These are phyloP conservation scores for Coluber constrictor DNA, from an alignment of 2,797 vertebrate species.

Conservation along the genomic window DNA sequence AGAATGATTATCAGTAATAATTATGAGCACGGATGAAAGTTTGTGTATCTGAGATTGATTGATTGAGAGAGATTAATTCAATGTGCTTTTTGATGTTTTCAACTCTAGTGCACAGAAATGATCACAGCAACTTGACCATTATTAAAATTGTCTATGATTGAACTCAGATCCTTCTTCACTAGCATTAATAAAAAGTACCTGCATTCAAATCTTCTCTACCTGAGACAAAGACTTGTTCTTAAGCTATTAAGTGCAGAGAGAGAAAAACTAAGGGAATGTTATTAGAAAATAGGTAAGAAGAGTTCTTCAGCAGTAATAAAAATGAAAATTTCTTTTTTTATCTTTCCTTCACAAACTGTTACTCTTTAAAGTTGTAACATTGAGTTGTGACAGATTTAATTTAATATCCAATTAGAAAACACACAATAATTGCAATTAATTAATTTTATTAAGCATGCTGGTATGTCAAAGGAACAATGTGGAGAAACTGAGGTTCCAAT, in stretches of 20 bases:
- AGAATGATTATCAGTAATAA: not conserved
- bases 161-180: not conserved
- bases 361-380: not conserved
- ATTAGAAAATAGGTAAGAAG: not conserved
- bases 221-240: not conserved
- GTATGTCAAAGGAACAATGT: not conserved
- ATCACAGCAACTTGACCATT: not conserved
- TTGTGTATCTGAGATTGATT: constrained; percentile 30
- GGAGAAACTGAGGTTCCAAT: not conserved
- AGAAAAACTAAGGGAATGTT: not conserved
- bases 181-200: not conserved
- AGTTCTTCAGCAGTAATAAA: not conserved
- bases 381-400: not conserved
- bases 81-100: constrained; percentile 22
- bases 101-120: not conserved
- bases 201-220: not conserved
- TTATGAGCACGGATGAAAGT: not conserved
- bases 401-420: not conserved
- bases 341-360: not conserved
- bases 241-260: not conserved
- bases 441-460: not conserved
- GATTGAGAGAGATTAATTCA: constrained; percentile 1
- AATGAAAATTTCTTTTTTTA: not conserved
- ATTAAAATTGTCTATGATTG: not conserved
- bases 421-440: not conserved